Evolutionary conservation across 2,888 invertebrate species (phyloP).

Genomic region (Cantharis nigra): DNA sequence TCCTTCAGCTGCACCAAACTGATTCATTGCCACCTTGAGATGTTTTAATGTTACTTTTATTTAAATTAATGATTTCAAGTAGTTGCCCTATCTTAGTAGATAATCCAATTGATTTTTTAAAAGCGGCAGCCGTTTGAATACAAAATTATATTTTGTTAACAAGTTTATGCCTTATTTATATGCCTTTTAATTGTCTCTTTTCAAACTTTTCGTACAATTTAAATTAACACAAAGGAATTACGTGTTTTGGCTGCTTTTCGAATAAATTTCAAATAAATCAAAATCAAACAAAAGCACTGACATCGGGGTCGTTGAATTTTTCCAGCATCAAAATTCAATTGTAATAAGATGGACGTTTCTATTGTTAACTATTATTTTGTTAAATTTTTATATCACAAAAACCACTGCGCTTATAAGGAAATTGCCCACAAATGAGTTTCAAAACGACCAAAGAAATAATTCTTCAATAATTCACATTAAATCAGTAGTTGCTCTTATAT

Average conservation of each 20-base stretch:
- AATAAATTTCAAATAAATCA: background rate
- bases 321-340: background rate
- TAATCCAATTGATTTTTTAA: slow-evolving; percentile 25
- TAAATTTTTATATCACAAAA: background rate
- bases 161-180: background rate
- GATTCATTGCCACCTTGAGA: slow-evolving; percentile 58
- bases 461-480: background rate
- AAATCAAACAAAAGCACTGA: background rate
- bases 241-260: background rate
- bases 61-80: slow-evolving; percentile 56
- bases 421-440: background rate
- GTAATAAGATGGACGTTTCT: background rate
- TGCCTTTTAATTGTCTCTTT: background rate
- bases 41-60: slow-evolving; percentile 58
- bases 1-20: slow-evolving; percentile 50
- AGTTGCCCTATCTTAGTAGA: slow-evolving; percentile 39
- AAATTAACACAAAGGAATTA: background rate
- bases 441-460: background rate
- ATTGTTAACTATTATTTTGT: background rate
- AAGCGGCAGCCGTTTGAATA: slow-evolving; percentile 13
- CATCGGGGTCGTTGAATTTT: background rate
- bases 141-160: slow-evolving; percentile 7
- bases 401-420: background rate
- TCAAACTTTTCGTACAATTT: background rate
- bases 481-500: background rate